Base-by-base conservation (phyloP, 2,797 vertebrate species). In the Mormyrops boulengeri region DNA sequence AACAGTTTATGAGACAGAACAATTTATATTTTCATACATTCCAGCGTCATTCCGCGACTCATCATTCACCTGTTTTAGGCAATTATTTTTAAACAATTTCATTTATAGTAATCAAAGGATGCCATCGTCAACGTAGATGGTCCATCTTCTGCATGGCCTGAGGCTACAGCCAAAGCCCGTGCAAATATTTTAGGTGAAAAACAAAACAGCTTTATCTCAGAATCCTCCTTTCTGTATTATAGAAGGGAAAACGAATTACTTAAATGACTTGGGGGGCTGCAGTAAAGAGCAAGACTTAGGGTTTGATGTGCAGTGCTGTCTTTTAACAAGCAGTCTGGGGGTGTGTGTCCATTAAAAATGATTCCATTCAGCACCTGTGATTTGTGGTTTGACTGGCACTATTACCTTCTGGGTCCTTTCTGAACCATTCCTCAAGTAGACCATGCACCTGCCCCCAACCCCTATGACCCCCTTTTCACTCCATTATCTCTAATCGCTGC, bases 401-500 rank as follows among this genome's bases (percentile, higher is more conserved):
- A 47, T 95, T 93, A 93, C 87, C 88, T 91, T 93, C 92, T 92
- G 92, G 52, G 89, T 93, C 92, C 94, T 94, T 93, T 94, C 92
- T 91, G 94, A 93, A 94, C 89, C 66, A 90, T 88, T 88, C 77
- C 90, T 88, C 94, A 93, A 95, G 95, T 93, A 90, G 95, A 93
- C 90, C 92, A 94, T 93, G 93, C 96, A 96, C 95, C 95, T 96
- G 95, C 95, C 95, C 92, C 89, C 52, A 66, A n/a, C 66, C 92
- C 92, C 91, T 91, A 47, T 91, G 91, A 80, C 90, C 90, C 84
- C 91, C 90, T 89, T 91, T 92, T 90, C 55, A 3, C 62, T 91
- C 94, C 92, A 95, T 95, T 95, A 95, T 94, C 94, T 93, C 92
- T 95, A 96, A 96, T 96, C 95, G 94, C 92, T 91, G 91, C 91